Evolutionary conservation across 2,797 vertebrate species (phyloP).

Genomic region (Mallotus villosus): DNA sequence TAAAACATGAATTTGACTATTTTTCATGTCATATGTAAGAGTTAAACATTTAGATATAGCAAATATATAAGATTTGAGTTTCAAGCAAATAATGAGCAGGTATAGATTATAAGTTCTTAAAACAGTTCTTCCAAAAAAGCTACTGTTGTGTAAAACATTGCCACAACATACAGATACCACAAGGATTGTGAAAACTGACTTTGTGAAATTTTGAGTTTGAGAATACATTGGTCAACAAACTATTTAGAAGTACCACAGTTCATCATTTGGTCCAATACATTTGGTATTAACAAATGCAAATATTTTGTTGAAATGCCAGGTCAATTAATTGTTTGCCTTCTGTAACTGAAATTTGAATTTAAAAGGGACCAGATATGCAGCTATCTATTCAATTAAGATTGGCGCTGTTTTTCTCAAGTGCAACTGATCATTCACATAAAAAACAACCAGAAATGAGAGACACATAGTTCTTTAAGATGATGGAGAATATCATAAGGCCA

Average conservation of each 20-base stretch:
- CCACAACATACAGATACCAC: constrained; percentile 30
- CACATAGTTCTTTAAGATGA: constrained; percentile 41
- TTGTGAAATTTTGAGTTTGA: not conserved
- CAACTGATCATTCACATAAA: constrained; percentile 58
- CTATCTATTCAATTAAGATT: constrained; percentile 28
- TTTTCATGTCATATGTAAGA: constrained; percentile 14
- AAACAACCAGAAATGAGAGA: constrained; percentile 35
- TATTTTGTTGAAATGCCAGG: constrained; percentile 18
- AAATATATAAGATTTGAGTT: constrained; percentile 31
- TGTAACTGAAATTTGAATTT: constrained; percentile 30
- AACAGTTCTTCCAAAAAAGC: not conserved
- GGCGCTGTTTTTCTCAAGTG: constrained; percentile 65
- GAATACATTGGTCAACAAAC: not conserved
- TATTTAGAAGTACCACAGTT: not conserved
- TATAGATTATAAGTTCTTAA: constrained; percentile 10
- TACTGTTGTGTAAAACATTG: not conserved
- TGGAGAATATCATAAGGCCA: constrained; percentile 51
- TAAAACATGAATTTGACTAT: constrained; percentile 41
- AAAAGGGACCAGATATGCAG: constrained; percentile 30
- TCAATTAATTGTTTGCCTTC: not conserved
- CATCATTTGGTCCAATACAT: constrained; percentile 46
- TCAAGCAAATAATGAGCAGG: constrained; percentile 43
- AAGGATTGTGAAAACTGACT: no score
- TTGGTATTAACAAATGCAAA: constrained; percentile 11
- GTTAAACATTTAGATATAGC: constrained; percentile 33